These are phyloP conservation scores for Tachypleus tridentatus DNA, from an alignment of 1,140 invertebrate species.

Conservation along the genomic window DNA sequence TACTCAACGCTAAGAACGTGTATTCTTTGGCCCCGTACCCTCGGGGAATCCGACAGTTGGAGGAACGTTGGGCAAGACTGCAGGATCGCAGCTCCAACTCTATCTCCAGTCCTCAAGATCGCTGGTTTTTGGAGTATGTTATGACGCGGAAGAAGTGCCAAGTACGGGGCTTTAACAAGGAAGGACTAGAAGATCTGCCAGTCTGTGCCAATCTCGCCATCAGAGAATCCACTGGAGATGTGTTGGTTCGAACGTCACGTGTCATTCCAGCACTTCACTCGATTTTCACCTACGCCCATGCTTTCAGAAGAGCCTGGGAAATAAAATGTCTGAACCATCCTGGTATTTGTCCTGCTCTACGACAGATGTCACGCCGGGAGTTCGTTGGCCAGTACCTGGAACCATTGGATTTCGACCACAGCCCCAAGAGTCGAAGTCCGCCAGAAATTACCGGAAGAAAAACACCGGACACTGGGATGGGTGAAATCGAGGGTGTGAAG, in stretches of 20 bases:
- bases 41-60: conserved; percentile 8
- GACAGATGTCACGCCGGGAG: conserved; percentile 27
- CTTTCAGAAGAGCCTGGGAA: conserved; percentile 32
- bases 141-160: conserved; percentile 14
- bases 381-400: conserved; percentile 32
- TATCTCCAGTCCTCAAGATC: conserved; percentile 3
- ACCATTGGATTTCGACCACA: conserved; percentile 24
- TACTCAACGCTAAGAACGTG: conserved; percentile 7
- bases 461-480: conserved; percentile 7
- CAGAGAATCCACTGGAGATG: conserved; percentile 25
- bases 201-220: conserved; percentile 30
- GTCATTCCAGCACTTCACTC: conserved; percentile 35
- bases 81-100: conserved; percentile 3
- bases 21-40: conserved; percentile 18
- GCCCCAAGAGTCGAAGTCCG: conserved; percentile 23
- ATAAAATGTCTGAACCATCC: conserved; percentile 27
- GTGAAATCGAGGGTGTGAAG: conserved; percentile 16
- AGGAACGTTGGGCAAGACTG: conserved; percentile 15
- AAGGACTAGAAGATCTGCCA: conserved; percentile 23
- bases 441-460: conserved; percentile 14
- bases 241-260: conserved; percentile 28
- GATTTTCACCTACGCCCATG: conserved; percentile 34
- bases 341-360: conserved; percentile 31
- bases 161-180: conserved; percentile 3
- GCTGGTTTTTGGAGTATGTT: conserved; percentile 12